These are phyloP conservation scores for Lepidothrix coronata DNA, from an alignment of 2,113 vertebrate genomes.

Conservation along the genomic window DNA sequence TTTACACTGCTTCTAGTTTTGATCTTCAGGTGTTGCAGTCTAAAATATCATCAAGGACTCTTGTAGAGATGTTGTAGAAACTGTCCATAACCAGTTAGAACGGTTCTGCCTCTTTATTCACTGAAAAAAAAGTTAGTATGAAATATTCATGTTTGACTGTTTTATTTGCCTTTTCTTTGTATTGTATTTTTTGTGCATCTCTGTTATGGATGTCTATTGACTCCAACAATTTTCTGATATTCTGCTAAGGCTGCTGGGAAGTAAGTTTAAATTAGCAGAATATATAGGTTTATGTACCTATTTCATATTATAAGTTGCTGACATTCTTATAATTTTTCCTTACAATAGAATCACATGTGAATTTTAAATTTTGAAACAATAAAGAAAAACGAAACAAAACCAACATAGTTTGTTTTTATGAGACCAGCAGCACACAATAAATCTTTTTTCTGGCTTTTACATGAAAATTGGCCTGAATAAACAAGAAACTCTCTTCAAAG, in stretches of 20 bases:
- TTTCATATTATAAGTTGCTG: background rate
- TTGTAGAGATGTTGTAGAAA: background rate
- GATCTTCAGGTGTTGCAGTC: background rate
- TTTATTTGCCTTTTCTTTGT: background rate
- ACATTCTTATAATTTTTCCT: background rate
- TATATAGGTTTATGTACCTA: background rate
- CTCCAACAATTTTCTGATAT: background rate
- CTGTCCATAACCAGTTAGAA: background rate
- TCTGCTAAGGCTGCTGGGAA: background rate
- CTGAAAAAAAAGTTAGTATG: background rate
- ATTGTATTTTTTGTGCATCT: background rate
- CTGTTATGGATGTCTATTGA: background rate
- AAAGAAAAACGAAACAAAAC: background rate
- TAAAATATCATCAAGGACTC: background rate
- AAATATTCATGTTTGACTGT: background rate
- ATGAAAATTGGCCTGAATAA: background rate
- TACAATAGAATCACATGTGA: background rate
- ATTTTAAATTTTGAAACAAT: background rate
- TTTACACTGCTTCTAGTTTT: background rate
- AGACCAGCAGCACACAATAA: background rate
- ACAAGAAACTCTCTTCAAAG: background rate
- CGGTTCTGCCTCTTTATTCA: background rate
- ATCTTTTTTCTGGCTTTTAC: background rate
- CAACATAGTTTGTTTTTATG: background rate
- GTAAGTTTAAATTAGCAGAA: background rate